Evolutionary conservation across 2,888 invertebrate genomes (phyloP).

Genomic region (Xestia rhomboidea): DNA sequence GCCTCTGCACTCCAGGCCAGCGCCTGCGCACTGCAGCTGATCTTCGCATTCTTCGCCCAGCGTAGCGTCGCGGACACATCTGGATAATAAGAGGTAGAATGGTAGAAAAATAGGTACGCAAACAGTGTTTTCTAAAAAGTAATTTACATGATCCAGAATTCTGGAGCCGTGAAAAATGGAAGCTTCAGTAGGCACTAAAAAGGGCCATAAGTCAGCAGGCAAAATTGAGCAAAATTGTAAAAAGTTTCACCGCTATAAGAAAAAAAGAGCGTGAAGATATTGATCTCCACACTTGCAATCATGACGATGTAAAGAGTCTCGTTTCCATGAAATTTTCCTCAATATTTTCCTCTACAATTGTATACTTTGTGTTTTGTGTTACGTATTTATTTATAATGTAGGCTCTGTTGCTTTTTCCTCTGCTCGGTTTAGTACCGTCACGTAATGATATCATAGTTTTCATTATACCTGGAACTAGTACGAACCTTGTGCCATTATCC

Average conservation of each 20-base stretch:
- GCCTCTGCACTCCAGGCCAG: constrained; percentile 84
- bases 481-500: constrained; percentile 86
- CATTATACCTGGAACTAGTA: neutral
- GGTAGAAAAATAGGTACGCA: too few relatives aligned
- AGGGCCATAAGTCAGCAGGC: neutral
- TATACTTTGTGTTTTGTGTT: neutral
- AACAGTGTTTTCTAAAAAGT: neutral
- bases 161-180: neutral
- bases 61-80: constrained; percentile 86
- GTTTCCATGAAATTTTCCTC: neutral
- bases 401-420: neutral
- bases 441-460: neutral
- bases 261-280: too few relatives aligned
- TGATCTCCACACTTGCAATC: neutral
- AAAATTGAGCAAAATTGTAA: neutral
- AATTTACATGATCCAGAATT: neutral
- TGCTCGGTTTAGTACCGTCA: neutral
- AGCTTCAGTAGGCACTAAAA: too few relatives aligned
- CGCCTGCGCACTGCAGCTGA: constrained; percentile 86
- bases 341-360: neutral
- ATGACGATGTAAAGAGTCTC: neutral
- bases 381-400: neutral
- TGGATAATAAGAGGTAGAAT: constrained; percentile 57
- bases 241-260: neutral
- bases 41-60: constrained; percentile 87